Evolutionary conservation across 2,797 vertebrate species (phyloP).

Genomic region (Onychomys leucogaster): DNA sequence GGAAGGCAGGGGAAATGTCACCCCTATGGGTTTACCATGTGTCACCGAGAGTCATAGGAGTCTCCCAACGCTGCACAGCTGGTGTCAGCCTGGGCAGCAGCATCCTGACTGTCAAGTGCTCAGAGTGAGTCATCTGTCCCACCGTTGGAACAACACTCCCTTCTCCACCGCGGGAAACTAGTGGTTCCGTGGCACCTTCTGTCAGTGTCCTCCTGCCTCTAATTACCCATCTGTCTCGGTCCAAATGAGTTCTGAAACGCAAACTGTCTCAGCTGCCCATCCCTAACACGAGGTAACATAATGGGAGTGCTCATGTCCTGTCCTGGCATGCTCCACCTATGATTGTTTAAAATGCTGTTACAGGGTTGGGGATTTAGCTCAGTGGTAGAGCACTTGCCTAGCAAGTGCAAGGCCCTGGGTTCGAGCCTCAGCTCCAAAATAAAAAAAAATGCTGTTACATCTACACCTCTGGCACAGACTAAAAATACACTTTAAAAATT

Average conservation of each 20-base stretch:
- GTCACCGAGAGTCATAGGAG: not conserved
- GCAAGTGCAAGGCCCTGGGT: too few relatives aligned
- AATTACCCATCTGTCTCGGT: constrained; percentile 23
- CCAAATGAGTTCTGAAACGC: constrained; percentile 41
- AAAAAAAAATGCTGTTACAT: not conserved
- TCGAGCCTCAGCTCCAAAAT: too few relatives aligned
- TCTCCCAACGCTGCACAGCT: not conserved
- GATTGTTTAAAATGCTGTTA: too few relatives aligned
- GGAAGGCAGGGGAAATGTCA: not conserved
- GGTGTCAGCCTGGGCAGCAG: not conserved
- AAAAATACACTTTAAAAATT: constrained; percentile 52
- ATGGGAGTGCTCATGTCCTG: not conserved
- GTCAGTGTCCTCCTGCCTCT: not conserved
- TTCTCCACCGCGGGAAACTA: constrained; percentile 1
- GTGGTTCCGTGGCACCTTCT: not conserved
- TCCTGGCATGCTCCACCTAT: not conserved
- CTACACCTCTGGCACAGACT: not conserved
- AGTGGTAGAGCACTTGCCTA: too few relatives aligned
- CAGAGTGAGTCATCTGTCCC: constrained; percentile 27
- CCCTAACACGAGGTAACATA: not conserved
- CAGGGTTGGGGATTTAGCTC: too few relatives aligned
- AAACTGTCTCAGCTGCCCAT: constrained; percentile 48
- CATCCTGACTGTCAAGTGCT: not conserved
- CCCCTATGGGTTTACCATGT: not conserved
- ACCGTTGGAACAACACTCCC: constrained; percentile 26